Conservation (phyloP, 2,113 vertebrate species). For the Channa argus region DNA sequence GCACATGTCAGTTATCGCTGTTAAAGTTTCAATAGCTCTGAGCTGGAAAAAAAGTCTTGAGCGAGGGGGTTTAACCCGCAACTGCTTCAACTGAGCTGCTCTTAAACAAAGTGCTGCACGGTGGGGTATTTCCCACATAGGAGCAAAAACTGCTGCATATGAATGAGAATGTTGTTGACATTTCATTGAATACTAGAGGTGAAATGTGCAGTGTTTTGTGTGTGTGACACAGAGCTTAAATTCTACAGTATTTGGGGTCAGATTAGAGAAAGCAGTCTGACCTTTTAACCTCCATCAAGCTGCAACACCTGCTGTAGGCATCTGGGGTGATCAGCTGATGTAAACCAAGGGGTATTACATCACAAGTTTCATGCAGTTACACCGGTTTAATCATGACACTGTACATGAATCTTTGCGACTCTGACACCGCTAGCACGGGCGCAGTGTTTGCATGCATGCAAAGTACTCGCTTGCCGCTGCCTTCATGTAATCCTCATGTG, state of each 20-base stretch:
- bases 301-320: slow-evolving; percentile 55
- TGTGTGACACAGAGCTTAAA: background rate
- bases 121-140: background rate
- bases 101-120: background rate
- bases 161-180: background rate
- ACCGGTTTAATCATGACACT: background rate
- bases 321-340: slow-evolving; percentile 11
- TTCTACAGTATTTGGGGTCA: slow-evolving; percentile 33
- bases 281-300: slow-evolving; percentile 10
- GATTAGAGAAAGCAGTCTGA: slow-evolving; percentile 35
- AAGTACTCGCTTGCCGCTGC: background rate
- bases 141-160: background rate
- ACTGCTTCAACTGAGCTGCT: background rate
- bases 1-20: background rate
- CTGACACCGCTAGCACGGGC: background rate
- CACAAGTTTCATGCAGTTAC: slow-evolving; percentile 19
- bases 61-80: background rate
- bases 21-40: slow-evolving; percentile 11
- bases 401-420: background rate
- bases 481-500: slow-evolving; percentile 36
- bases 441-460: slow-evolving; percentile 39
- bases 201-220: background rate
- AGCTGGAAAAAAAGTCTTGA: background rate
- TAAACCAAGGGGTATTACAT: background rate
- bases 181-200: background rate